phyloP scores from a whole-genome alignment of 2,797 vertebrate genomes.

The Calcarius lapponicus region DNA sequence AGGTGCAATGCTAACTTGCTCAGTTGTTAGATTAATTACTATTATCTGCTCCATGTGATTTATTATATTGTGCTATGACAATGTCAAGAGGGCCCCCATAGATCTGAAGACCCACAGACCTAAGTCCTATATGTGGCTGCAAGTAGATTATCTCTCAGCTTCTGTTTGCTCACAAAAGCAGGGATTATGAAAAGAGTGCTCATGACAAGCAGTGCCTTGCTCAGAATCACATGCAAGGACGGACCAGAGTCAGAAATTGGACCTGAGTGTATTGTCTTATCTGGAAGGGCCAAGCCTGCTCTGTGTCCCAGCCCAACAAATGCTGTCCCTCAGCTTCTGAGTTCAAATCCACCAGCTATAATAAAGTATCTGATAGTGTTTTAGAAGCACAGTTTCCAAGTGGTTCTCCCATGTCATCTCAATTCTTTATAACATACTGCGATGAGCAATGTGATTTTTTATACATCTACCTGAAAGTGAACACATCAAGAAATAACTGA shows the following conservation, averaged over 20 bases:
- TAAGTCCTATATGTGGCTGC: accelerated
- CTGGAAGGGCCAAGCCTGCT: neutral
- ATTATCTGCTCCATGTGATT: neutral
- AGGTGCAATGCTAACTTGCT: neutral
- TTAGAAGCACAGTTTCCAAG: neutral
- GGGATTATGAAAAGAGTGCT: neutral
- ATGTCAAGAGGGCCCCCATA: neutral
- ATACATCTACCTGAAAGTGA: neutral
- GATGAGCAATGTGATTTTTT: neutral
- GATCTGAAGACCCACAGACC: neutral
- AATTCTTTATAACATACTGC: neutral
- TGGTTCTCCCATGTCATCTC: neutral
- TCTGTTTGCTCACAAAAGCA: neutral
- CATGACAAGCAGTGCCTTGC: neutral
- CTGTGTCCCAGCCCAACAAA: neutral
- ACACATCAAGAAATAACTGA: neutral
- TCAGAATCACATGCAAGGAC: no score
- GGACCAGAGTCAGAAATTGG: neutral
- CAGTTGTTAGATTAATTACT: neutral
- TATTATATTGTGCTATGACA: neutral
- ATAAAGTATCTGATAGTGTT: neutral
- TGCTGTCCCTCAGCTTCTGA: neutral
- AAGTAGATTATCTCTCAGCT: neutral
- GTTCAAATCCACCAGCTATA: neutral
- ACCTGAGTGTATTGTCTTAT: neutral